These are phyloP conservation scores for Physella acuta DNA, from an alignment of 1,140 invertebrate genomes.

Conservation along the genomic window DNA sequence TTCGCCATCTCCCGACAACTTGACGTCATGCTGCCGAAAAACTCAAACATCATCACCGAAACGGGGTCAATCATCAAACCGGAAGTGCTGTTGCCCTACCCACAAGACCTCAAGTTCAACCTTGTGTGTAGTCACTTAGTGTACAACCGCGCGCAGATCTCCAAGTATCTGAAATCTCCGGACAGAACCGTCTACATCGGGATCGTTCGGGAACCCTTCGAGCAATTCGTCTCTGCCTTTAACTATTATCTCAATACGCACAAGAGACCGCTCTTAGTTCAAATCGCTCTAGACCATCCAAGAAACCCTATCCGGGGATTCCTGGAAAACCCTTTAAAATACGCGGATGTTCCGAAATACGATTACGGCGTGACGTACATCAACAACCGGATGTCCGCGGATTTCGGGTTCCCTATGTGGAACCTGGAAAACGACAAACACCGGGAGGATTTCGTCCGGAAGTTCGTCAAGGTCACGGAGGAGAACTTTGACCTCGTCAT, in stretches of 20 bases:
- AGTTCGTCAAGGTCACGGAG: constrained; percentile 40
- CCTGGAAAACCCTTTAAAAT: constrained; percentile 27
- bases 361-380: constrained; percentile 13
- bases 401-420: constrained; percentile 26
- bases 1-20: constrained; percentile 36
- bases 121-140: constrained; percentile 45
- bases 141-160: constrained; percentile 35
- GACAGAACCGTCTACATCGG: constrained; percentile 41
- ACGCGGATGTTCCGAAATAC: not conserved
- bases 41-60: constrained; percentile 27
- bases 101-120: constrained; percentile 21
- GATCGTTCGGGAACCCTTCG: constrained; percentile 43
- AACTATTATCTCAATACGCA: constrained; percentile 32
- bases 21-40: constrained; percentile 37
- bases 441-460: not conserved
- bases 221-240: constrained; percentile 45
- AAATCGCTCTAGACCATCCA: constrained; percentile 26
- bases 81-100: constrained; percentile 20
- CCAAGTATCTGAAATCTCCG: constrained; percentile 28
- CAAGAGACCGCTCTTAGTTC: constrained; percentile 28
- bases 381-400: constrained; percentile 26
- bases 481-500: constrained; percentile 61
- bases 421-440: not conserved
- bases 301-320: constrained; percentile 34
- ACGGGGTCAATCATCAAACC: constrained; percentile 13